A percentile compares a stretch with the other conserved stretches of the same genome.
These are phyloP conservation scores for Melikaiella ostensackeni DNA, from an alignment of 2,888 invertebrate species.

Conservation along the genomic window DNA sequence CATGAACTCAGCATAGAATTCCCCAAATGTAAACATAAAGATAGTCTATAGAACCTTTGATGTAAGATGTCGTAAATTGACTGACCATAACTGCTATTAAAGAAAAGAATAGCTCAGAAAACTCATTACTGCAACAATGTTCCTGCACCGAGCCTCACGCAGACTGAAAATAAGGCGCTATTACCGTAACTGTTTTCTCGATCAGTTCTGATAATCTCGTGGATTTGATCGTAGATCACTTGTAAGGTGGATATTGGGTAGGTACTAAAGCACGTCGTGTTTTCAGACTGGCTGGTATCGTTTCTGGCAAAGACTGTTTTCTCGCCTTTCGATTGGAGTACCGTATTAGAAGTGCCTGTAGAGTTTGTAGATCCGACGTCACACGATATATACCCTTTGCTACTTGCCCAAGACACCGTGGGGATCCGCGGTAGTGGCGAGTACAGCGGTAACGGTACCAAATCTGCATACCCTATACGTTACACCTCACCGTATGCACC, in stretches of 20 bases:
- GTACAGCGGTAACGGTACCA: constrained; percentile 68
- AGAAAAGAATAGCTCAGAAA: neutral
- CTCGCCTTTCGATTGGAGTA: constrained; percentile 46
- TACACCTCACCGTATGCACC: constrained; percentile 57
- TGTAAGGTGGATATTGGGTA: neutral
- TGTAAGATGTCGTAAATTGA: constrained; percentile 17
- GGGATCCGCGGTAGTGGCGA: constrained; percentile 36
- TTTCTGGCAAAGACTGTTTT: constrained; percentile 11
- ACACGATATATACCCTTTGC: constrained; percentile 48
- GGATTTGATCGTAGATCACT: constrained; percentile 29
- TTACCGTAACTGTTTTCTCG: constrained; percentile 33
- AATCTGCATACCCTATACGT: constrained; percentile 68
- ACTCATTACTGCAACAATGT: constrained; percentile 15
- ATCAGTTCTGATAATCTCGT: constrained; percentile 26
- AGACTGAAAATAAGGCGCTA: constrained; percentile 27
- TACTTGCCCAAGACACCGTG: constrained; percentile 21
- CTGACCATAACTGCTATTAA: constrained; percentile 2
- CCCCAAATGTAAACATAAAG: neutral
- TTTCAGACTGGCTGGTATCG: constrained; percentile 13
- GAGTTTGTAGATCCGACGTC: constrained; percentile 51
- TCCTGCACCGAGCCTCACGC: neutral
- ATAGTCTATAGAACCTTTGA: constrained; percentile 3
- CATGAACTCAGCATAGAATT: no score
- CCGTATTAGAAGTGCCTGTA: constrained; percentile 55
- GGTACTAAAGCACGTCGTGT: constrained; percentile 11